Evolutionary conservation across 2,888 invertebrate genomes (phyloP), one percentile per base, ranked within the genome.

Genomic region (Oxystoma pomonae): DNA sequence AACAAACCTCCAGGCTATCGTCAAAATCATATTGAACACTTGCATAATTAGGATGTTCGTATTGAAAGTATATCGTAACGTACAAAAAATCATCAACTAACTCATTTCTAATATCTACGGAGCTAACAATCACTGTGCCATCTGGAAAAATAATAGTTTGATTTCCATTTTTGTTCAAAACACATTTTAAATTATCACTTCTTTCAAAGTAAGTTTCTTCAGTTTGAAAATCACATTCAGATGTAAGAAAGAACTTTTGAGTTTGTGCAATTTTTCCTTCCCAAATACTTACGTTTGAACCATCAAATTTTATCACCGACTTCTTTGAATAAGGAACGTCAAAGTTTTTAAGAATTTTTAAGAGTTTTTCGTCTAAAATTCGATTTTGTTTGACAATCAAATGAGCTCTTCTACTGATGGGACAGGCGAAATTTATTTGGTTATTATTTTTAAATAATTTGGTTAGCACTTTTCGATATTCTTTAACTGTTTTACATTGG

Each of bases 81-180:
- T 68, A 73, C 1, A 74, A 73, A 63, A 71, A 75, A 18, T 69
- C 72, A 56, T 72, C 72, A 2, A 71, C 70, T 12, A 73, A 56
- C 16, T 72, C 69, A 16, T 70, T 68, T 3, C 67, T 63, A 9
- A 71, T 61, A 2, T 61, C 59, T 1, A 68, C 55, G 1, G 60
- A 63, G 50, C 59, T 70, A 16, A 65, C 60, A 17, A 75, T 75
- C 58, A 68, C 67, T 1, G 73, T 74, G 16, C 73, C 73, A 56
- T 75, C 74, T 0, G 70, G 61, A 60, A 72, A 75, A 19, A 65
- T 63, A 1, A 71, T 67, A 5, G 57, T 61, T 58, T 68, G 67
- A 5, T 61, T 62, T 1, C 73, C 74, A 20, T 67, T 65, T 63
- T 65, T 66, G 20, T 71, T 64, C 9, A 72, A 64, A n/a, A 67